These are phyloP conservation scores for Tyto alba DNA, from an alignment of 2,113 vertebrate genomes.

Conservation along the genomic window DNA sequence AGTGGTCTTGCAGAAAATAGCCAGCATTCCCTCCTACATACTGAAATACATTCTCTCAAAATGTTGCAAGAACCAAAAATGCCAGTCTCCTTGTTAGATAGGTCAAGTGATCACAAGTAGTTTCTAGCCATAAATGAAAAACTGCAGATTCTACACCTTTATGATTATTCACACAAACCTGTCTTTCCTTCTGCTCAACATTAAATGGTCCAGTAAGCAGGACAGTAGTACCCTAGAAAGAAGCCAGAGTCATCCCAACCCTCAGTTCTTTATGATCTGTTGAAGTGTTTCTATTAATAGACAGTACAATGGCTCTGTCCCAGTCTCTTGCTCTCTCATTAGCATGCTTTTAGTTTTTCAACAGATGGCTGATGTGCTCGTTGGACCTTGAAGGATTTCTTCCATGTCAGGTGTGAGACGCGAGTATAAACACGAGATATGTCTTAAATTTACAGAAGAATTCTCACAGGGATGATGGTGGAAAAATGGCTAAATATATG, in stretches of 20 bases:
- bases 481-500: not conserved
- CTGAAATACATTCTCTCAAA: not conserved
- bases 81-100: not conserved
- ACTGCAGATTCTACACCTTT: not conserved
- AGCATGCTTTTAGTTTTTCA: not conserved
- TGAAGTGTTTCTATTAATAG: conserved; percentile 26
- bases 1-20: not conserved
- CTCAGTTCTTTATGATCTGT: not conserved
- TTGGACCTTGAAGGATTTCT: conserved; percentile 21
- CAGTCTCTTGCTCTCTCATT: not conserved
- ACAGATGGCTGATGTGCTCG: not conserved
- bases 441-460: not conserved
- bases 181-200: conserved; percentile 25
- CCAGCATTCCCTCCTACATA: accelerated
- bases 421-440: not conserved
- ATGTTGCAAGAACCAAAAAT: not conserved
- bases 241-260: not conserved
- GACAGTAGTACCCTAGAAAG: not conserved
- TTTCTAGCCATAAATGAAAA: not conserved
- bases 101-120: not conserved
- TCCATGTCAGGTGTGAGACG: not conserved
- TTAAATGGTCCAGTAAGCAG: conserved; percentile 3
- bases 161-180: conserved; percentile 13
- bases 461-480: not conserved
- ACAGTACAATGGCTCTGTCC: not conserved